Conservation (phyloP, 2,113 vertebrate genomes). For the Siniperca chuatsi region DNA sequence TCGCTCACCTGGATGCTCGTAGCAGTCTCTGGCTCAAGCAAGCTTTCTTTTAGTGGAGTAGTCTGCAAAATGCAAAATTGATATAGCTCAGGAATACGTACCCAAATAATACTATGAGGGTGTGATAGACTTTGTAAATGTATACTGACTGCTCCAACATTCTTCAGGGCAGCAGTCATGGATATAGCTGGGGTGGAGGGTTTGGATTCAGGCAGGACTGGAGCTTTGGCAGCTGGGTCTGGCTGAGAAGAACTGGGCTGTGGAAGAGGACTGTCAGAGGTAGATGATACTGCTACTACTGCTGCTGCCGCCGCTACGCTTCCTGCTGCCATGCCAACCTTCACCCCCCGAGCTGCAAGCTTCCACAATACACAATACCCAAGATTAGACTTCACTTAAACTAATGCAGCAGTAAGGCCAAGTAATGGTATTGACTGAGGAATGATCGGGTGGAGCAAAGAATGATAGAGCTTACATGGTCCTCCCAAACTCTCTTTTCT, state of each 20-base stretch:
- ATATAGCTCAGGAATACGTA: neutral
- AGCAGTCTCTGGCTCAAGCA: conserved; percentile 54
- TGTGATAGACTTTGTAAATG: neutral
- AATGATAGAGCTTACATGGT: conserved; percentile 87
- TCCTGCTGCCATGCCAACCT: conserved; percentile 76
- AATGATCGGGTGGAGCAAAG: neutral
- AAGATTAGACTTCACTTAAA: conserved; percentile 14
- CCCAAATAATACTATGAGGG: neutral
- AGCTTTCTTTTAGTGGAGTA: conserved; percentile 67
- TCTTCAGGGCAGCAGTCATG: conserved; percentile 95
- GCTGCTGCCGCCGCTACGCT: conserved; percentile 27
- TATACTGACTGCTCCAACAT: conserved; percentile 92
- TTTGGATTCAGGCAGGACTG: conserved; percentile 73
- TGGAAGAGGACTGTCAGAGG: conserved; percentile 67
- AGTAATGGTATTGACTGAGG: neutral
- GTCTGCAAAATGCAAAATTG: conserved; percentile 51
- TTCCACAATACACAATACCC: conserved; percentile 65
- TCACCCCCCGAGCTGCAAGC: conserved; percentile 88
- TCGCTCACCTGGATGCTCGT: conserved; percentile 68
- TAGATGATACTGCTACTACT: conserved; percentile 49
- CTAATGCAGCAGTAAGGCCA: neutral
- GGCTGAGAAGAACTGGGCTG: conserved; percentile 72
- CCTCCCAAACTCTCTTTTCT: conserved; percentile 95
- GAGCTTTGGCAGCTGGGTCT: conserved; percentile 81
- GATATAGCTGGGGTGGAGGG: conserved; percentile 87